Base-by-base conservation (phyloP, 2,113 vertebrate genomes). In the Ptilonorhynchus violaceus region DNA sequence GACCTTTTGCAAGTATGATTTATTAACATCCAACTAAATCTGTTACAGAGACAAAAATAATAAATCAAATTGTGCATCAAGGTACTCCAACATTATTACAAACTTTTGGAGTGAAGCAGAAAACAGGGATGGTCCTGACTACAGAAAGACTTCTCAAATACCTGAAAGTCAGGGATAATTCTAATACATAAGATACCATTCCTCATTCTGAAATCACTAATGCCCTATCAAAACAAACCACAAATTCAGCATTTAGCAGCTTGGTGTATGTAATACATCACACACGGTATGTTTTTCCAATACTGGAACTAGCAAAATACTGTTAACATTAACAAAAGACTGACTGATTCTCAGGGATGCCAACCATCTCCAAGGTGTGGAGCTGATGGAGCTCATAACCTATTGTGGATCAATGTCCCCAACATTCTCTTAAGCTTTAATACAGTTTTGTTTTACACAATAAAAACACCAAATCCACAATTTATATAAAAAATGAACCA, bases 1-100 rank as follows among this genome's bases (percentile, higher is more conserved):
- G 86, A 73, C 96, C 79, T 94, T 95, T 96, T 69, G 68, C 60
- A 95, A 89, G 60, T 83, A 41, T 39, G 56, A 94, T 97, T 97
- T 97, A 97, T 97, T 97, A 96, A 91, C 64, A 88, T 88, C 64
- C 66, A 93, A 63, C 86, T 93, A 86, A 89, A 86, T 19, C 63
- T 68, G 53, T 96, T 97, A 97, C 91, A 96, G 83, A 93, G 78
- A 95, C 56, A 92, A 89, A 96, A 93, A 82, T 56, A 91, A 69
- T 77, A 92, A 95, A 89, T 91, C 58, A 70, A 83, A 59, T 41
- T 75, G 67, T 3, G 13, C 68, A 75, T 78, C 88, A 88, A 69
- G 70, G 80, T 95, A 88, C 93, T 82, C 72, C 94, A 91, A 41
- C 24, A 5, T 58, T 66, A 58, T 62, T 53, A 95, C 58, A 90